Base-by-base conservation (phyloP, 2,888 invertebrate genomes). In the Spatulosminthurus flaviceps region DNA sequence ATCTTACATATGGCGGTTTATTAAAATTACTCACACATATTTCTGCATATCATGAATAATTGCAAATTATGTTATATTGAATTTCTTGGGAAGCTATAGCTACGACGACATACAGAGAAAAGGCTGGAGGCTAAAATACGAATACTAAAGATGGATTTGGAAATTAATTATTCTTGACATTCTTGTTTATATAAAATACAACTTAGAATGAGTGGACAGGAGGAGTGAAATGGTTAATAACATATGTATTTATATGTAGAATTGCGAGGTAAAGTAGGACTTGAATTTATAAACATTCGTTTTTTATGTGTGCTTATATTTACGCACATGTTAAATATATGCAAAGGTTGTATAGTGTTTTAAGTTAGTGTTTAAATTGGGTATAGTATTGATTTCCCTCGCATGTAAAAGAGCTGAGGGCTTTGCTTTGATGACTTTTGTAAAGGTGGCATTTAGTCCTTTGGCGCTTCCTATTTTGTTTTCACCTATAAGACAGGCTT, bases 391-490 rank as follows among this genome's bases (percentile, higher is more conserved):
- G n/a, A n/a, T n/a, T n/a, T n/a, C n/a, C n/a, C n/a, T n/a, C n/a
- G n/a, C 34, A 34, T 34, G 34, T 9, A 9, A 34, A 34, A 9
- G 34, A 34, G n/a, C n/a, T n/a, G n/a, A n/a, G n/a, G n/a, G n/a
- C n/a, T n/a, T n/a, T n/a, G n/a, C 51, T 13, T 51, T 51, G 51
- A 51, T n/a, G 51, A 51, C n/a, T 4, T 2, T 19, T n/a, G 9
- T 2, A 51, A 51, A 51, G 5, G 51, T 51, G 51, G 5, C 16
- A 19, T 41, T 64, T 64, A 64, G 26, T 21, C 22, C 64, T 64
- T 64, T 64, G 74, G 74, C 74, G 74, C 74, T 74, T 61, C 60
- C 74, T 74, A 74, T 74, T 61, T 74, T 74, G 60, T 74, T 60
- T 69, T 75, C 64, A 64, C 75, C 74, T n/a, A n/a, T 64, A 75